A percentile compares a stretch with the other conserved stretches of the same genome.
Conservation (phyloP, 1,140 invertebrate species). For the Rhizoglyphus robini region DNA sequence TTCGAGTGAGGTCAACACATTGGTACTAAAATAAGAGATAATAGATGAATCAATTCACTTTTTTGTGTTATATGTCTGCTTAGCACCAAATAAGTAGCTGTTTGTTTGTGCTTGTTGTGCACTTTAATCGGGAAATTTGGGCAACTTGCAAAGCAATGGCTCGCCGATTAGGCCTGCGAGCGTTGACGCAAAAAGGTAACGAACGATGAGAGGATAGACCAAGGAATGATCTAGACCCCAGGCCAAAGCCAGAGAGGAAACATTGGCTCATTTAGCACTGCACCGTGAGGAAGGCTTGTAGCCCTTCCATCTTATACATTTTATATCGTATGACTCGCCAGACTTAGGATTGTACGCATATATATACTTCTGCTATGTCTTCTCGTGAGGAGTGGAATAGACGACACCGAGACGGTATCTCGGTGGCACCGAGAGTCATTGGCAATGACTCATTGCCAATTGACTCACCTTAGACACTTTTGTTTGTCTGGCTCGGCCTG, state of each 20-base stretch:
- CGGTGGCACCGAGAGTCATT: no score
- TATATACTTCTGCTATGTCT: no score
- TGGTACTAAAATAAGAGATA: neutral
- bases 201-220: slow-evolving; percentile 9
- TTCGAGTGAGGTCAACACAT: neutral
- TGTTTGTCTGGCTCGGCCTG: no score
- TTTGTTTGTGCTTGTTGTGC: neutral
- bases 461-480: no score
- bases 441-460: no score
- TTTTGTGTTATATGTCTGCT: slow-evolving; percentile 8
- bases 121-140: neutral
- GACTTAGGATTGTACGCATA: no score
- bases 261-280: neutral
- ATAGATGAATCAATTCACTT: neutral
- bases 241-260: neutral
- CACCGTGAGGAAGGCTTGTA: neutral
- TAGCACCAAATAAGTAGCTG: neutral
- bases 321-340: no score
- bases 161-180: neutral
- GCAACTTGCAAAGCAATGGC: neutral
- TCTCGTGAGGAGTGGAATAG: no score
- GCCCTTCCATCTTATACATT: no score
- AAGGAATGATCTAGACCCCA: neutral
- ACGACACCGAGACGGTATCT: no score
- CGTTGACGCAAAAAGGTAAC: neutral